Base-by-base conservation (phyloP, 2,888 invertebrate species). In the Polymixis lichenea region DNA sequence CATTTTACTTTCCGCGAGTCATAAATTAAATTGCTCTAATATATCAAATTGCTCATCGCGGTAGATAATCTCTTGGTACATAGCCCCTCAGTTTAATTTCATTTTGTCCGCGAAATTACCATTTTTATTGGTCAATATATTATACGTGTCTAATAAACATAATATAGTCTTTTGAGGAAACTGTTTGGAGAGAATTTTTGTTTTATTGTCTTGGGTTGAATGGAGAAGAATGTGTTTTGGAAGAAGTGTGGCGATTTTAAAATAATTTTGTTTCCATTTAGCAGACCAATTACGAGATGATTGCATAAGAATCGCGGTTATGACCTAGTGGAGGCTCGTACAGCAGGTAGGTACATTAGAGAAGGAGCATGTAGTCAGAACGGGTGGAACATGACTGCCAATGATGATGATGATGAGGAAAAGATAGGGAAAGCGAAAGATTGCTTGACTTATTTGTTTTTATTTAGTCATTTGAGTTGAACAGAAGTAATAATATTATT, bases 91-190 rank as follows among this genome's bases (percentile, higher is more conserved):
- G 83, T 88, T 85, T 87, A 87, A 87, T 87, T 88, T 88, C 75
- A 80, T 87, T 85, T 86, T 85, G 76, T 77, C 76, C 76, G 83
- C 49, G 25, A 85, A 85, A 87, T 87, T 87, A 88, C 87, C 87
- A 87, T 87, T 87, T 87, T 87, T 87, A 87, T 87, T 78, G 80
- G 78, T 75, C 78, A 85, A 88, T 88, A 88, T 84, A 88, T 87
- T 83, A 79, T 65, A 80, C 74, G 74, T 60, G 78, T 75, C 68
- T 86, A 83, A 86, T 81, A 86, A 87, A 83, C 72, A 86, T 85
- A 74, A 85, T 85, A 83, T 53, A 84, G 80, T 75, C 70, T 62
- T 66, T 32, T 72, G 56, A 61, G 64, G 77, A 72, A 76, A 68
- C 65, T 66, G 61, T 79, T 83, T 72, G 49, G 28, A 64, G 64